Percentiles rank a stretch among this genome's conserved stretches.
These are phyloP conservation scores for Nymphicus hollandicus DNA, from an alignment of 2,113 vertebrate genomes.

Conservation along the genomic window DNA sequence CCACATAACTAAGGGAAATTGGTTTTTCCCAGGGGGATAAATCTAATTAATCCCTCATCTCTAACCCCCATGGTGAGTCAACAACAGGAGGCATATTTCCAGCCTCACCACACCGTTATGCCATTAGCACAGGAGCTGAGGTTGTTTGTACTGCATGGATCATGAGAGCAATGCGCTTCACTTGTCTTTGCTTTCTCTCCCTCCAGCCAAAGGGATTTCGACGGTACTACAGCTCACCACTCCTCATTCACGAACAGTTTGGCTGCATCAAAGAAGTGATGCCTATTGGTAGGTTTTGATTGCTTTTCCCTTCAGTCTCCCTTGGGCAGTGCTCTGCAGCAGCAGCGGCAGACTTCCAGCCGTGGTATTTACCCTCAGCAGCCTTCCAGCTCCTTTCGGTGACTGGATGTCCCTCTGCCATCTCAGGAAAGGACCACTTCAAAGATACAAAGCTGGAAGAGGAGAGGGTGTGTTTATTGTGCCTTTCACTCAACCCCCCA, in stretches of 20 bases:
- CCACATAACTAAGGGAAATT: not conserved
- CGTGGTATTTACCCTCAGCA: not conserved
- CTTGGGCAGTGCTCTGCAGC: conserved; percentile 6
- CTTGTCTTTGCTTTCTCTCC: conserved; percentile 40
- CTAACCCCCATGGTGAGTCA: not conserved
- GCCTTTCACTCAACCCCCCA: not conserved
- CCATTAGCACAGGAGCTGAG: not conserved
- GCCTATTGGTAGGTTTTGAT: conserved; percentile 90
- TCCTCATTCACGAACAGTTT: conserved; percentile 96
- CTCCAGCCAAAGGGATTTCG: conserved; percentile 96
- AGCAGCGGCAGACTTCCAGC: conserved; percentile 5
- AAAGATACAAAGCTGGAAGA: conserved; percentile 42
- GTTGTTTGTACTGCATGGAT: not conserved
- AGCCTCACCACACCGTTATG: not conserved
- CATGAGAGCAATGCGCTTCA: not conserved
- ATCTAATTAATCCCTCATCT: not conserved
- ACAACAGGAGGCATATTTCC: not conserved
- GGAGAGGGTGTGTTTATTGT: conserved; percentile 30
- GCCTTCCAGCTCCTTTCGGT: not conserved
- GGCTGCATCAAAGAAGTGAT: conserved; percentile 99
- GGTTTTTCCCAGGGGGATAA: not conserved
- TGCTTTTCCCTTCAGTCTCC: conserved; percentile 7
- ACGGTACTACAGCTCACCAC: conserved; percentile 95
- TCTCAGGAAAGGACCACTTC: conserved; percentile 12
- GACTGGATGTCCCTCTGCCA: conserved; percentile 23